Evolutionary conservation across 1,140 invertebrate genomes (phyloP).

Genomic region (Nasonia longicornis): DNA sequence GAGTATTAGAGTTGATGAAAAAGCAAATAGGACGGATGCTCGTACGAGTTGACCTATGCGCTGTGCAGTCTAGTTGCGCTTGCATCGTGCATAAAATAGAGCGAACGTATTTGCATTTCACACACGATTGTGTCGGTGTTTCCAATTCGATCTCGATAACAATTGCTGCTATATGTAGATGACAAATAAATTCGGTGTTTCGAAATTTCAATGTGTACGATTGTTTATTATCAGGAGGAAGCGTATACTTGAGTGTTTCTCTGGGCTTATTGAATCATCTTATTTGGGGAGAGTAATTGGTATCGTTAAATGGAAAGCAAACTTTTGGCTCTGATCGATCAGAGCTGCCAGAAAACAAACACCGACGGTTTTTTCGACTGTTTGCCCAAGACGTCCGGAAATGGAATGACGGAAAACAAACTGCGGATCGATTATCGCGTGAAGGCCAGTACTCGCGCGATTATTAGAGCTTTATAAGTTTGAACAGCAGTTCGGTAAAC

Average conservation of each 20-base stretch:
- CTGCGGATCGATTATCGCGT: slow-evolving; percentile 28
- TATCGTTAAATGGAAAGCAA: neutral
- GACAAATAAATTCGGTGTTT: too few species aligned
- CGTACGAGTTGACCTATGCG: neutral
- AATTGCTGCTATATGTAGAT: too few species aligned
- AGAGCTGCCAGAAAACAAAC: neutral
- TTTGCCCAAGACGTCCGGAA: neutral
- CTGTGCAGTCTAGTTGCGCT: neutral
- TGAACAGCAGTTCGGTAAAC: slow-evolving; percentile 20
- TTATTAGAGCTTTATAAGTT: slow-evolving; percentile 1
- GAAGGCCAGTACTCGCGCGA: neutral
- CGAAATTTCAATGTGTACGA: neutral
- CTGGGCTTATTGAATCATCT: neutral
- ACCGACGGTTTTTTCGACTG: neutral
- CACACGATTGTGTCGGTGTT: neutral
- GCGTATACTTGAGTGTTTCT: neutral
- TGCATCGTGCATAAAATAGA: neutral
- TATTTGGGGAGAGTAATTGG: neutral
- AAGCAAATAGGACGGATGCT: neutral
- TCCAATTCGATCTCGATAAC: neutral
- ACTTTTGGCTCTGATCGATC: neutral
- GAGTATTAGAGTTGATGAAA: neutral
- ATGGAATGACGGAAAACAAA: neutral
- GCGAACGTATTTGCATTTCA: neutral
- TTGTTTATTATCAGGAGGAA: neutral